These are phyloP conservation scores for Hyppa rectilinea DNA, from an alignment of 2,888 invertebrate genomes.

Conservation along the genomic window DNA sequence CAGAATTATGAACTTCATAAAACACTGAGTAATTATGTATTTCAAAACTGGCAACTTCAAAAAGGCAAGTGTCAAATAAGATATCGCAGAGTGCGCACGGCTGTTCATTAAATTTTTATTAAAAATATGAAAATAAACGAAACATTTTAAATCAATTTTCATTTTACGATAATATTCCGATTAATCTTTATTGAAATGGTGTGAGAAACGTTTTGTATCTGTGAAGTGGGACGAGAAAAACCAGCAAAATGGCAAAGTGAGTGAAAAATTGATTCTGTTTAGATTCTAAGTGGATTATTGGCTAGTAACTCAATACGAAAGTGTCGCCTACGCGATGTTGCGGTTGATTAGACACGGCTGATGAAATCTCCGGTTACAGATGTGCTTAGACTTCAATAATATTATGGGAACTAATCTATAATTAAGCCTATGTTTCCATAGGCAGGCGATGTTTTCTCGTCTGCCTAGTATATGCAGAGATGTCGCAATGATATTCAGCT, in stretches of 20 bases:
- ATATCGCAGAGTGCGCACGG: slow-evolving; percentile 46
- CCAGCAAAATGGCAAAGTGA: slow-evolving; percentile 86
- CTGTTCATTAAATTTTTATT: slow-evolving; percentile 36
- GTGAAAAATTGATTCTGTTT: slow-evolving; percentile 69
- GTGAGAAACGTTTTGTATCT: slow-evolving; percentile 63
- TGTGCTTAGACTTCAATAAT: slow-evolving; percentile 25
- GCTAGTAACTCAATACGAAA: slow-evolving; percentile 67
- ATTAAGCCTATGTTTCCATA: background rate
- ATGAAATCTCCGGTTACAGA: slow-evolving; percentile 50
- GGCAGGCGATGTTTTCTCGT: slow-evolving; percentile 11
- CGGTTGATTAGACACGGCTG: slow-evolving; percentile 66
- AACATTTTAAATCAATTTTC: slow-evolving; percentile 33
- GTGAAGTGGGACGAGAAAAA: slow-evolving; percentile 57
- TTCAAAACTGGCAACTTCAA: slow-evolving; percentile 31
- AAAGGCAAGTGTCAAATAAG: slow-evolving; percentile 55
- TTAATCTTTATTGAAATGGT: slow-evolving; percentile 69
- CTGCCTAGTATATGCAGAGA: slow-evolving; percentile 9
- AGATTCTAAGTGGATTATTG: slow-evolving; percentile 67
- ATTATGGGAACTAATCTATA: slow-evolving; percentile 4
- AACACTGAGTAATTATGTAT: background rate
- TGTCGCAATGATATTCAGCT: slow-evolving; percentile 24
- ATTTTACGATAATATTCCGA: slow-evolving; percentile 23
- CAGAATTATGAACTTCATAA: too few species aligned
- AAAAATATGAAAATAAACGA: slow-evolving; percentile 60
- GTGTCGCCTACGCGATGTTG: slow-evolving; percentile 65